Conservation (phyloP, 2,113 vertebrate species). For the Malurus cyaneus region DNA sequence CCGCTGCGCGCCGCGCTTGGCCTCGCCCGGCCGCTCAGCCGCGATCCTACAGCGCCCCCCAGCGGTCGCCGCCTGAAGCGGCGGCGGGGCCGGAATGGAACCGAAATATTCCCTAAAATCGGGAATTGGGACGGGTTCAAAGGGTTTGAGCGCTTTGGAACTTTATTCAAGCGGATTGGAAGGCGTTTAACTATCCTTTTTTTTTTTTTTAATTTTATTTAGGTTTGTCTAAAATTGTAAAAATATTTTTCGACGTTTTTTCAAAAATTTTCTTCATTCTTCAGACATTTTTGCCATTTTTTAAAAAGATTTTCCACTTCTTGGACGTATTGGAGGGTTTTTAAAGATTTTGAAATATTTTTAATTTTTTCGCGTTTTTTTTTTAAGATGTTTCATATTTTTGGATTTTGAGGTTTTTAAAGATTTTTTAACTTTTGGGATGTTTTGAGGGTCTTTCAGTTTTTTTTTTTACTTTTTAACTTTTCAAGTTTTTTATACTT, state of each 20-base stretch:
- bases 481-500: neutral
- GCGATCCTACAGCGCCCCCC: neutral
- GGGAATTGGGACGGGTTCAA: neutral
- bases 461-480: neutral
- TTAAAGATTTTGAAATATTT: rapidly evolving
- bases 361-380: rapidly evolving
- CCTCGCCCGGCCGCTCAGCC: neutral
- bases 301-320: neutral
- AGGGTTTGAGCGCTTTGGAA: neutral
- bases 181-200: neutral
- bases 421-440: neutral
- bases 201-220: neutral
- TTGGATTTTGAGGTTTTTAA: rapidly evolving
- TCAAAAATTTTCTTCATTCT: neutral
- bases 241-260: neutral
- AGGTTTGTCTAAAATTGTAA: rapidly evolving
- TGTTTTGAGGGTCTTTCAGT: neutral
- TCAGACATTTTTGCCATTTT: too few species aligned
- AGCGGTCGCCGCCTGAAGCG: neutral
- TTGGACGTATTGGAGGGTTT: neutral
- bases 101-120: neutral
- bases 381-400: neutral
- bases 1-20: neutral
- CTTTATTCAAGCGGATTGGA: too few species aligned
- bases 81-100: neutral